phyloP scores from a whole-genome alignment of 2,797 vertebrate species.

The Cossypha niveicapilla region DNA sequence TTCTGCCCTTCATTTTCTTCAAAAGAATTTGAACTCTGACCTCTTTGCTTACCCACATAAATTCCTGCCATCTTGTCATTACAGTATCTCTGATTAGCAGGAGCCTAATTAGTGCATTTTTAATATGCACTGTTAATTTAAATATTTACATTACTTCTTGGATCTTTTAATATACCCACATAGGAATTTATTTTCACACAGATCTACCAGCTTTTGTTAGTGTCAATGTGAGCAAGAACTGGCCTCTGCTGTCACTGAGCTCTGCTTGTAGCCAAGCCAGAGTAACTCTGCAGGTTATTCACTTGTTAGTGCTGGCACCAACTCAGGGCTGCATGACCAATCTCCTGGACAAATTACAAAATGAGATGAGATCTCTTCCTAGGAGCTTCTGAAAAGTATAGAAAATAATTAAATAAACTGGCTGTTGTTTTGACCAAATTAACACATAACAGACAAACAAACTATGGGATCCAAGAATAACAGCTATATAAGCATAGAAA shows the following conservation, averaged over 20 bases:
- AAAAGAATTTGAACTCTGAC: background rate
- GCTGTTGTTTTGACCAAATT: background rate
- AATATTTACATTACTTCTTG: background rate
- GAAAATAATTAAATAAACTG: background rate
- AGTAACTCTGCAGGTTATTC: background rate
- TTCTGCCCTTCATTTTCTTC: background rate
- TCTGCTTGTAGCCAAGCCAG: background rate
- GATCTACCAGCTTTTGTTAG: background rate
- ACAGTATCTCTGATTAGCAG: background rate
- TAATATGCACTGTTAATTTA: background rate
- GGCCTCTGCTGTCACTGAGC: background rate
- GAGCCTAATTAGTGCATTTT: background rate
- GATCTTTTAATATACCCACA: background rate
- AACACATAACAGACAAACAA: background rate
- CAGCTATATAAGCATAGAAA: rapidly evolving
- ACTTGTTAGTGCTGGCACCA: background rate
- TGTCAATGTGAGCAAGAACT: background rate
- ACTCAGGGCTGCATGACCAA: background rate
- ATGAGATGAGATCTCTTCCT: background rate
- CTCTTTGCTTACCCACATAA: background rate
- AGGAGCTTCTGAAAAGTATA: background rate
- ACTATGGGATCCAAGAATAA: background rate
- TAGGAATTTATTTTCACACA: background rate
- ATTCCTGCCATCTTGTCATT: background rate
- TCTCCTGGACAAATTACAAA: background rate